Conservation (phyloP, 2,888 invertebrate genomes). For the Blomia tropicalis region DNA sequence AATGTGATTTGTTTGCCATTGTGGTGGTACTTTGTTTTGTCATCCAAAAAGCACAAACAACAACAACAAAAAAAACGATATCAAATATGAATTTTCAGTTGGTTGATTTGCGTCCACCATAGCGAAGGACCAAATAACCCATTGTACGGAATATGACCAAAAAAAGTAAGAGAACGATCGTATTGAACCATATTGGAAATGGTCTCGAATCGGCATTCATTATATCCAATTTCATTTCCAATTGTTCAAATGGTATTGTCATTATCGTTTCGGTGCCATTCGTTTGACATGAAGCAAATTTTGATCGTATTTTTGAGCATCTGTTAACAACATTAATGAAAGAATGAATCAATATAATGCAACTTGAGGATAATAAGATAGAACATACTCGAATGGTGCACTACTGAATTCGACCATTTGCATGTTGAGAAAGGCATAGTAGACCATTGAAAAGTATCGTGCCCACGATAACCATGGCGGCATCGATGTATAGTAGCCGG, state of each 20-base stretch:
- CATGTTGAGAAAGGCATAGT: slow-evolving; percentile 65
- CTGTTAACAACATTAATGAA: slow-evolving; percentile 4
- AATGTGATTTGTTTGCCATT: too few species aligned
- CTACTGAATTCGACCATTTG: slow-evolving; percentile 60
- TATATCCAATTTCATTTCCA: slow-evolving; percentile 16
- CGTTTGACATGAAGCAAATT: slow-evolving; percentile 12
- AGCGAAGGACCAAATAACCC: slow-evolving; percentile 55
- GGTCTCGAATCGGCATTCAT: slow-evolving; percentile 31
- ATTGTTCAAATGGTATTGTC: slow-evolving; percentile 12
- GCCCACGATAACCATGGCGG: slow-evolving; percentile 57
- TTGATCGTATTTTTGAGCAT: slow-evolving; percentile 13
- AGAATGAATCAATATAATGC: neutral
- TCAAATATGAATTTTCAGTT: too few species aligned
- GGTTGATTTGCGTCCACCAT: slow-evolving; percentile 26
- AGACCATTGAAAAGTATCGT: slow-evolving; percentile 56
- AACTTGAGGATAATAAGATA: neutral
- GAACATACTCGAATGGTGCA: slow-evolving; percentile 48
- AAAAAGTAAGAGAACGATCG: slow-evolving; percentile 51
- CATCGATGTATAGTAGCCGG: slow-evolving; percentile 56
- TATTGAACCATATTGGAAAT: slow-evolving; percentile 55
- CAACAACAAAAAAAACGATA: too few species aligned
- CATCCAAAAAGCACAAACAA: too few species aligned
- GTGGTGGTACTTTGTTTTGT: too few species aligned
- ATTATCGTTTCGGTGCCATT: neutral
- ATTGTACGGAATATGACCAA: slow-evolving; percentile 52